Evolutionary conservation across 2,797 vertebrate species (phyloP).

Genomic region (Echiichthys vipera): DNA sequence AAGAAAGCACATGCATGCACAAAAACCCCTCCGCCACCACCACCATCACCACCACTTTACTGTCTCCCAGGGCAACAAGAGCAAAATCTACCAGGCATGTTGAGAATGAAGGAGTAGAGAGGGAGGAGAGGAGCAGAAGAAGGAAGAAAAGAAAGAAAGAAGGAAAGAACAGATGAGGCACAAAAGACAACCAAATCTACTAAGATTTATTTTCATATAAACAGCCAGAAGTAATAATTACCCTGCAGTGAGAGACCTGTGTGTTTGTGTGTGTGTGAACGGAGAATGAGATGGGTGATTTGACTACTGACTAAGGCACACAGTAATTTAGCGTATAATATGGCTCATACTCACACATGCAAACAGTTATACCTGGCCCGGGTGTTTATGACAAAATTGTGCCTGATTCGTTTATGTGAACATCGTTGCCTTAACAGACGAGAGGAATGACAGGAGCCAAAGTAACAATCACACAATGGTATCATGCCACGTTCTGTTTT

Average conservation of each 20-base stretch:
- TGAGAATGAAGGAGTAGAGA: conserved; percentile 53
- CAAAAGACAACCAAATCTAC: conserved; percentile 48
- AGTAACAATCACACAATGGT: not conserved
- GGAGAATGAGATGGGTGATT: not conserved
- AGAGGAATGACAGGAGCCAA: not conserved
- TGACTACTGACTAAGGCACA: not conserved
- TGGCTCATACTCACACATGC: not conserved
- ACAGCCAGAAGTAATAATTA: conserved; percentile 23
- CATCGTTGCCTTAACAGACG: not conserved
- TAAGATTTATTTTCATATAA: conserved; percentile 31
- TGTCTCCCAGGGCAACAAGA: conserved; percentile 81
- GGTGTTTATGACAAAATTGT: not conserved
- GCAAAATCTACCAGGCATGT: conserved; percentile 59
- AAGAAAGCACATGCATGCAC: conserved; percentile 53
- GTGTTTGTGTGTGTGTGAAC: not conserved
- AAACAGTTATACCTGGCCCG: not conserved
- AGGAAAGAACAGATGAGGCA: conserved; percentile 36
- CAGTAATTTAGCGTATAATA: not conserved
- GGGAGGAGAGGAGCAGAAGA: conserved; percentile 34
- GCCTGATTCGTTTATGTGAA: not conserved
- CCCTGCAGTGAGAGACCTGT: conserved; percentile 18
- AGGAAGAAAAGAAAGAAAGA: conserved; percentile 12
- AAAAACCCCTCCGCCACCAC: conserved; percentile 16
- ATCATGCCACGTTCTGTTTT: not conserved
- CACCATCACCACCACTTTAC: conserved; percentile 57